Percentiles rank a stretch among this genome's conserved stretches.
These are phyloP conservation scores for Pseudocheirus occidentalis DNA, from an alignment of 2,797 vertebrate genomes.

Conservation along the genomic window DNA sequence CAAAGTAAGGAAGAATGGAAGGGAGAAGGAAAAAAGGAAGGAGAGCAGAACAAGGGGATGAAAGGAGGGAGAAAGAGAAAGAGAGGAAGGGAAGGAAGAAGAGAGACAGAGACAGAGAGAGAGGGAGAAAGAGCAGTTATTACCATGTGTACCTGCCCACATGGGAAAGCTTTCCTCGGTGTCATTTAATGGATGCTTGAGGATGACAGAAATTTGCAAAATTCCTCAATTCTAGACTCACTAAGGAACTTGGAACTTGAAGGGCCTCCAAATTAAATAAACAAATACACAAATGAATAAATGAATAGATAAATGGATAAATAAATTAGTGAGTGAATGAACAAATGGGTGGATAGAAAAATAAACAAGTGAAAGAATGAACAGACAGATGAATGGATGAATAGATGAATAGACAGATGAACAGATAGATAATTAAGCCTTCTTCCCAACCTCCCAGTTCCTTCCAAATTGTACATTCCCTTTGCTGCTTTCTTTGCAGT, in stretches of 20 bases:
- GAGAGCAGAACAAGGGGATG: neutral
- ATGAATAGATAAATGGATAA: neutral
- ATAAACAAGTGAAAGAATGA: neutral
- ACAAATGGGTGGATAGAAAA: neutral
- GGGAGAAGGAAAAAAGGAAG: neutral
- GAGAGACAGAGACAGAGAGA: neutral
- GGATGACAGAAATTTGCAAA: neutral
- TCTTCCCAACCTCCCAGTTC: neutral
- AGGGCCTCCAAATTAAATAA: conserved; percentile 10
- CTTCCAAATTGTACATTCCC: neutral
- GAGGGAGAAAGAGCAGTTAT: neutral
- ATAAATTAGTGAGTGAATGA: neutral
- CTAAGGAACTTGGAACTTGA: conserved; percentile 16
- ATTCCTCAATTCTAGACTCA: conserved; percentile 23
- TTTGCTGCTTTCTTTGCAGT: conserved; percentile 29
- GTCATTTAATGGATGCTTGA: neutral
- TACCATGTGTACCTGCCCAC: neutral
- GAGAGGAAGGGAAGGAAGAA: no score
- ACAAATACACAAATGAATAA: conserved; percentile 7
- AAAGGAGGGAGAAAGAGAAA: neutral
- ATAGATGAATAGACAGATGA: no score
- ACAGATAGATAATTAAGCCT: neutral
- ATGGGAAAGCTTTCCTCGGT: neutral
- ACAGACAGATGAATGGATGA: neutral
- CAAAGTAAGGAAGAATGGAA: neutral